A percentile compares a stretch with the other conserved stretches of the same genome.
Evolutionary conservation across 2,113 vertebrate species (phyloP).

Genomic region (Hucho hucho): DNA sequence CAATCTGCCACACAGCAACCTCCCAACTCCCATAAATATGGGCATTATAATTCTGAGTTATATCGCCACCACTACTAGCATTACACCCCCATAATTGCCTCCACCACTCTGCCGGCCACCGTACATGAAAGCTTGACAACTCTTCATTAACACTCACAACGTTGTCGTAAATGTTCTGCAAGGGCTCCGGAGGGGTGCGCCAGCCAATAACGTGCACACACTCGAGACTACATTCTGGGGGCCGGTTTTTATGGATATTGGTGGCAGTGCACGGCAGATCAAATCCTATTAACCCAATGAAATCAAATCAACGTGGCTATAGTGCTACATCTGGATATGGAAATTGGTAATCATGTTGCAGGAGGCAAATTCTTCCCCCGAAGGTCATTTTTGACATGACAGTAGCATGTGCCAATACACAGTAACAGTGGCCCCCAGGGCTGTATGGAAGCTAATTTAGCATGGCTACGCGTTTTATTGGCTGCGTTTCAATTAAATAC

Average conservation of each 20-base stretch:
- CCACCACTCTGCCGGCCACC: background rate
- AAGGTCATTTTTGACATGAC: conserved; percentile 68
- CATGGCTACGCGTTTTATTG: conserved; percentile 48
- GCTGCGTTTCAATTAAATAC: conserved; percentile 59
- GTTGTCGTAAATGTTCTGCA: conserved; percentile 3
- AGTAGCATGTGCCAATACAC: conserved; percentile 40
- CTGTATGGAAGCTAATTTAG: conserved; percentile 52
- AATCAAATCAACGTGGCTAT: conserved; percentile 63
- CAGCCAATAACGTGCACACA: conserved; percentile 37
- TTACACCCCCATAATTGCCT: conserved; percentile 50
- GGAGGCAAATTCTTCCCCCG: conserved; percentile 56
- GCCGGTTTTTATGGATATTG: conserved; percentile 47
- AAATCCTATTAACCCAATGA: conserved; percentile 70
- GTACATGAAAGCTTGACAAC: conserved; percentile 45
- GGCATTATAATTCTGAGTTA: conserved; percentile 44
- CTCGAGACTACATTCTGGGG: conserved; percentile 12
- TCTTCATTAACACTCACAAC: conserved; percentile 54
- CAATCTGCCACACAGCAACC: background rate
- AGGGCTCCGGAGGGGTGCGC: background rate
- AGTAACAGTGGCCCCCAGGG: conserved; percentile 28
- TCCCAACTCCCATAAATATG: conserved; percentile 41
- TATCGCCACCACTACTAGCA: conserved; percentile 25
- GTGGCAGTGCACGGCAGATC: conserved; percentile 39
- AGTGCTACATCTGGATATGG: conserved; percentile 62
- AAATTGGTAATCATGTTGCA: conserved; percentile 56